Conservation (phyloP, 2,888 invertebrate genomes). For the Allolobophora icterica region DNA sequence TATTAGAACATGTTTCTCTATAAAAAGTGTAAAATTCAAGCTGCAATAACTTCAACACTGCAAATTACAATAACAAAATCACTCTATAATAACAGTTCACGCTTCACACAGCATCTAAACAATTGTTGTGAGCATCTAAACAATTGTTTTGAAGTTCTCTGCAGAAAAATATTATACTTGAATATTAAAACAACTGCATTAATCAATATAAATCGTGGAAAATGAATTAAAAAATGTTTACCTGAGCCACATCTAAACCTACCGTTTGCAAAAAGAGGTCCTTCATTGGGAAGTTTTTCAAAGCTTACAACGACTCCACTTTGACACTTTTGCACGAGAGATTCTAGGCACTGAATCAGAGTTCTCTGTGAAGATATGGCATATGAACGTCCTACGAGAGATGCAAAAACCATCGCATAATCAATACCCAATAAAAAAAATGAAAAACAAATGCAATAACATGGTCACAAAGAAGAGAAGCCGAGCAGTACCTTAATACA, state of each 20-base stretch:
- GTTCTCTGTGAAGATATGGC: conserved; percentile 92
- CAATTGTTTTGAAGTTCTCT: neutral
- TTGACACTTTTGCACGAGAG: conserved; percentile 93
- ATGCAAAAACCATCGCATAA: neutral
- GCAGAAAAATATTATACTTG: too few relatives aligned
- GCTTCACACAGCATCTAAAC: neutral
- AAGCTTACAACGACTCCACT: conserved; percentile 97
- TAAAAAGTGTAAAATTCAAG: neutral
- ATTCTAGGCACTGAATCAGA: conserved; percentile 94
- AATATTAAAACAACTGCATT: too few relatives aligned
- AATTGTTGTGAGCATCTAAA: too few relatives aligned
- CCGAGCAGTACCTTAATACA: too few relatives aligned
- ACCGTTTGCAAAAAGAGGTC: neutral
- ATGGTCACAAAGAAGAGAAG: too few relatives aligned
- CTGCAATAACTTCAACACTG: neutral
- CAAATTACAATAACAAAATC: neutral
- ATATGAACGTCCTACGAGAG: conserved; percentile 82
- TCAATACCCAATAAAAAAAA: neutral
- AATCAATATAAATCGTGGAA: neutral
- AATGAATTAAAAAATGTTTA: neutral
- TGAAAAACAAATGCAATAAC: too few relatives aligned
- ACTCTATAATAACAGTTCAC: too few relatives aligned
- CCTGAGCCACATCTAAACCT: neutral
- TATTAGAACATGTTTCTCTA: neutral
- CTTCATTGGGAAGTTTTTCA: conserved; percentile 89